Conservation (phyloP, 2,888 invertebrate species). For the Drosophila anomelani region DNA sequence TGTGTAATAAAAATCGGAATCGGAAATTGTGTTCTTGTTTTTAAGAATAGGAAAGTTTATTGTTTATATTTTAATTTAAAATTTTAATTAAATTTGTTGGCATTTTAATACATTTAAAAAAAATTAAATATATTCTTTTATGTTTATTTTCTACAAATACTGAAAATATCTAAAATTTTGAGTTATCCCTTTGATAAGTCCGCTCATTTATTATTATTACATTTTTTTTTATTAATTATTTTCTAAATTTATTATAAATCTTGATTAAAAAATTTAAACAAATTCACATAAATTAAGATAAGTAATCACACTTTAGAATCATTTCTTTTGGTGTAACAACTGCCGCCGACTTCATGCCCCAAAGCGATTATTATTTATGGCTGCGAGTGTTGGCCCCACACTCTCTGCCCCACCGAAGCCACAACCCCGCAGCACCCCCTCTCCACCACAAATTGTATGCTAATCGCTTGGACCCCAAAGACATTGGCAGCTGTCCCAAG, state of each 20-base stretch:
- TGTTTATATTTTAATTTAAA: background rate
- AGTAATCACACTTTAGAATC: background rate
- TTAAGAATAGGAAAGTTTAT: background rate
- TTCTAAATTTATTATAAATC: background rate
- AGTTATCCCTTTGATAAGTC: too few species aligned
- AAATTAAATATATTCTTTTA: too few species aligned
- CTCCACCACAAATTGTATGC: conserved; percentile 70
- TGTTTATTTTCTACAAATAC: too few species aligned
- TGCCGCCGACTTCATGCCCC: conserved; percentile 14
- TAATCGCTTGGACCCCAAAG: conserved; percentile 69
- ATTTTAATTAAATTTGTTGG: too few species aligned
- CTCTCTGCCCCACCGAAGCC: background rate
- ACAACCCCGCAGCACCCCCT: background rate
- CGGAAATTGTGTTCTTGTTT: background rate
- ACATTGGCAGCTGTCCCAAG: conserved; percentile 57
- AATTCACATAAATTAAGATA: conserved; percentile 4
- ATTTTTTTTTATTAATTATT: background rate
- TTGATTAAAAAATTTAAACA: background rate
- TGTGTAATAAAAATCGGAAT: background rate
- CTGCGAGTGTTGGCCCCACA: conserved; percentile 54
- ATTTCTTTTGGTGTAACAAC: conserved; percentile 11
- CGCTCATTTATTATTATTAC: background rate
- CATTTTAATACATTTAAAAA: too few species aligned
- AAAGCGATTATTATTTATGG: conserved; percentile 68
- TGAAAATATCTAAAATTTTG: too few species aligned